phyloP scores from a whole-genome alignment of 2,113 vertebrate species.

The Corythornis vintsioides region DNA sequence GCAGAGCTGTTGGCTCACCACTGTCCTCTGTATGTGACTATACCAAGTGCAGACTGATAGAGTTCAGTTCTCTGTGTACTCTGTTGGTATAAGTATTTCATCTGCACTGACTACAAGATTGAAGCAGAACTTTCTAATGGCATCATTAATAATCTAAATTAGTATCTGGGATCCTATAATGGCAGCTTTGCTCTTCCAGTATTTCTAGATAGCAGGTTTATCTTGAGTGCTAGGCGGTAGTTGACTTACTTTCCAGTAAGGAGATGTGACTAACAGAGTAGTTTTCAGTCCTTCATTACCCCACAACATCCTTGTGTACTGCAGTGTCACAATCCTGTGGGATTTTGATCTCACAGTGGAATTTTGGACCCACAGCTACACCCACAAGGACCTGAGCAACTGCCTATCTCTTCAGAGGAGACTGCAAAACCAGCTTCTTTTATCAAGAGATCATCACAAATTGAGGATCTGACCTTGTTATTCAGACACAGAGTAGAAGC shows the following conservation, averaged over 20 bases:
- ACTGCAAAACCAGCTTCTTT: neutral
- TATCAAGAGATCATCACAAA: neutral
- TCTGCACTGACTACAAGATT: neutral
- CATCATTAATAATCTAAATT: neutral
- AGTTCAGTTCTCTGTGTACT: neutral
- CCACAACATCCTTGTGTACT: neutral
- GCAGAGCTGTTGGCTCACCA: neutral
- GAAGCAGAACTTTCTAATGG: neutral
- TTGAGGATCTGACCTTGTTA: neutral
- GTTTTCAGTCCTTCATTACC: neutral
- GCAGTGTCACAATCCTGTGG: neutral
- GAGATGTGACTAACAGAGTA: neutral
- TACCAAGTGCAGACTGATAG: neutral
- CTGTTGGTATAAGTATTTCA: neutral
- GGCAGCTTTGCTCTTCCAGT: neutral
- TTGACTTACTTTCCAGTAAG: neutral
- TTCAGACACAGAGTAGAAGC: neutral
- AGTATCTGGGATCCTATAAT: neutral
- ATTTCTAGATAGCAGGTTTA: neutral
- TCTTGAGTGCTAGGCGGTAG: neutral
- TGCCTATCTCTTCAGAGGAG: neutral
- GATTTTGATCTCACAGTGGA: neutral
- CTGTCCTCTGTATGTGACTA: rapidly evolving
- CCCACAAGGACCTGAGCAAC: neutral
- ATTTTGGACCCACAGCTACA: neutral